Evolutionary conservation across 1,140 invertebrate genomes (phyloP), one percentile per base, ranked within the genome.

Genomic region (Portunus trituberculatus): DNA sequence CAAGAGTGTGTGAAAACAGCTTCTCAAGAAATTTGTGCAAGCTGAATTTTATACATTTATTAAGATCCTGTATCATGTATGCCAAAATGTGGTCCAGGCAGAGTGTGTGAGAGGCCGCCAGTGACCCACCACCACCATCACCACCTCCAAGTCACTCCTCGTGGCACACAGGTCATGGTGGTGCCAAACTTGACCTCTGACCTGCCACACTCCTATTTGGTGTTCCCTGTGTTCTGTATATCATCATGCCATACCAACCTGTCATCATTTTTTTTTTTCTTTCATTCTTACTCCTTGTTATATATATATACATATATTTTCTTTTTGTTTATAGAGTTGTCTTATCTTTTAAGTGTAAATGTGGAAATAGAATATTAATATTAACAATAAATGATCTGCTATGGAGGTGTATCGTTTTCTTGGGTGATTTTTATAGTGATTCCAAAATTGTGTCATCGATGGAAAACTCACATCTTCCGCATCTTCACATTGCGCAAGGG

Each of bases 321-420:
- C 16, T 92, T 92, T 95, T 93, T 92, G 91, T 95, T 95, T 76
- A 95, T 95, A 92, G 89, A 92, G 84, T 95, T 89, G 89, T 92
- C 76, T 86, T 83, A 91, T 90, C 76, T 91, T 94, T 95, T 95
- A 95, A 95, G 94, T 95, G 94, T 95, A 95, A 88, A 95, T 95
- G 94, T 95, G 94, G 91, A 95, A 93, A 95, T 95, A 95, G 91
- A 93, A 95, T 95, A 95, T 95, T 95, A 95, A 95, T 95, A 95
- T 95, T 95, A 95, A 95, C 94, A 95, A 95, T 95, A 95, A 95
- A 95, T 95, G 94, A 95, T 95, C 94, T 95, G 94, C 94, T 95
- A 93, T 93, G 91, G 94, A 67, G 90, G 92, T 83, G 25, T 52
- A 45, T 95, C 83, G 82, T 92, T 95, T 83, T 92, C 82, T 29